These are phyloP conservation scores for Dastarcus helophoroides DNA, from an alignment of 2,888 invertebrate genomes.

Conservation along the genomic window DNA sequence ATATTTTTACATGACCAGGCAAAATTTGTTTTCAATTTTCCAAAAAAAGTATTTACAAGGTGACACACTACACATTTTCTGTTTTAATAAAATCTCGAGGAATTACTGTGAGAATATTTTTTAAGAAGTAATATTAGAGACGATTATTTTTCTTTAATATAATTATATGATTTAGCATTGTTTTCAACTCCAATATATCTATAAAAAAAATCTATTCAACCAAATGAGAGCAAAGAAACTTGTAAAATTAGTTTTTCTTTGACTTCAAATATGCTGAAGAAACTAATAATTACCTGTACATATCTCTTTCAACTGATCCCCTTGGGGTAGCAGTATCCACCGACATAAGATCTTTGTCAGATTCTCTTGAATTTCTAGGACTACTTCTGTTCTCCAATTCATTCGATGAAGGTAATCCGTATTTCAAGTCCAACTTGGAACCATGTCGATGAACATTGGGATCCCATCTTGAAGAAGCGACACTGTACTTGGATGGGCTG, in stretches of 20 bases:
- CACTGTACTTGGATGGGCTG: conserved; percentile 30
- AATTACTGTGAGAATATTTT: too few relatives aligned
- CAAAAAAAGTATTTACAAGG: too few relatives aligned
- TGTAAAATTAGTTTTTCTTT: background rate
- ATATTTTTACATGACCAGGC: too few relatives aligned
- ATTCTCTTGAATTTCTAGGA: conserved; percentile 33
- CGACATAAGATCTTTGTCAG: conserved; percentile 26
- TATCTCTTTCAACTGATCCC: conserved; percentile 31
- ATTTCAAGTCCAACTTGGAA: conserved; percentile 33
- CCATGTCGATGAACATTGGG: conserved; percentile 27
- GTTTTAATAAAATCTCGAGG: too few relatives aligned
- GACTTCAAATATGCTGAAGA: background rate
- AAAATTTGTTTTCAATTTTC: too few relatives aligned
- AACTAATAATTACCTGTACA: conserved; percentile 27
- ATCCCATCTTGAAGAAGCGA: conserved; percentile 26
- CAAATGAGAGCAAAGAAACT: background rate
- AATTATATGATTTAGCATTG: too few relatives aligned
- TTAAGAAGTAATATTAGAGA: too few relatives aligned
- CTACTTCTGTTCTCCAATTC: conserved; percentile 24
- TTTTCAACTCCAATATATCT: too few relatives aligned
- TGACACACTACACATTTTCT: too few relatives aligned
- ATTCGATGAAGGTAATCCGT: conserved; percentile 24
- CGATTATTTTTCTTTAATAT: too few relatives aligned
- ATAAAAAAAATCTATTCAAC: too few relatives aligned
- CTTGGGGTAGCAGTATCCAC: conserved; percentile 26